phyloP scores from a whole-genome alignment of 1,140 invertebrate genomes.

The Metopolophium dirhodum region DNA sequence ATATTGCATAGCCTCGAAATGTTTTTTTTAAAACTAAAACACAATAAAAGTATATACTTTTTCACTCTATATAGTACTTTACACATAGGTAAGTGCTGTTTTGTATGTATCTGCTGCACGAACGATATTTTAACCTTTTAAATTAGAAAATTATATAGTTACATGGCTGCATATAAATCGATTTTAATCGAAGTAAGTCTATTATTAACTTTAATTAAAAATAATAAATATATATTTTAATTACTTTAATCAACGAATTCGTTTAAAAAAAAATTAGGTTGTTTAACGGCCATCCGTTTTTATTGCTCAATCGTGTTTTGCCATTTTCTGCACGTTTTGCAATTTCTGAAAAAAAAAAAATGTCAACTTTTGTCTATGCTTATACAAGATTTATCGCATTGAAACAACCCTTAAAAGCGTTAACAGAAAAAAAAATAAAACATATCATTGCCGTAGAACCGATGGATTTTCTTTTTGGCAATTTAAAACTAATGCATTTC shows the following conservation, averaged over 20 bases:
- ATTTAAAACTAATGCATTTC: slow-evolving; percentile 31
- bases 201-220: background rate
- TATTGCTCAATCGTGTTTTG: background rate
- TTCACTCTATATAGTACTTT: background rate
- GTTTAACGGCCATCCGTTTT: background rate
- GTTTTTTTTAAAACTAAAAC: background rate
- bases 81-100: background rate
- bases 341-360: background rate
- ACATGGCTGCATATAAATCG: background rate
- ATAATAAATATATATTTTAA: background rate
- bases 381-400: background rate
- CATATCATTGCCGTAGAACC: background rate
- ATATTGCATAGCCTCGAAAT: background rate
- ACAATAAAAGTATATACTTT: background rate
- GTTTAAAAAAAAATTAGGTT: background rate
- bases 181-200: background rate
- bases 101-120: background rate
- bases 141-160: background rate
- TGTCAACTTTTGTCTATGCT: background rate
- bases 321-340: background rate
- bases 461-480: background rate
- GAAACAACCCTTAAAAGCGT: background rate
- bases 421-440: background rate
- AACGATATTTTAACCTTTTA: background rate
- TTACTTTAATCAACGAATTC: background rate